Conservation (phyloP, 2,888 invertebrate genomes). For the Plagiodera versicolora region DNA sequence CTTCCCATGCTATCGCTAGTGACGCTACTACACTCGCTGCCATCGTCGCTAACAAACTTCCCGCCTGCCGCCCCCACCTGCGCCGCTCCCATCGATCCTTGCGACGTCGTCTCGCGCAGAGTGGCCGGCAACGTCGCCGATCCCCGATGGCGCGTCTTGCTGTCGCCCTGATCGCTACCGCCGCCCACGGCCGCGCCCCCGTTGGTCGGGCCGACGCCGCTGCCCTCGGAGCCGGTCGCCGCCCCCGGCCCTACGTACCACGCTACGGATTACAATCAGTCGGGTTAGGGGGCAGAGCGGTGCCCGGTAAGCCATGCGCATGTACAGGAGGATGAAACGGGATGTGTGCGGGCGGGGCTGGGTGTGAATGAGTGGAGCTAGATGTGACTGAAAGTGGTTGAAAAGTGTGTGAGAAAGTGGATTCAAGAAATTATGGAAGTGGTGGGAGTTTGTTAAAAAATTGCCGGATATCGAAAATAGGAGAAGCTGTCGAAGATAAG, state of each 20-base stretch:
- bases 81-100: slow-evolving; percentile 52
- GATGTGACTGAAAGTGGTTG: too few relatives aligned
- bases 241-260: slow-evolving; percentile 56
- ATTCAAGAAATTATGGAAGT: too few relatives aligned
- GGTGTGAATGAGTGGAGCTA: slow-evolving; percentile 1
- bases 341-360: slow-evolving; percentile 16
- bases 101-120: slow-evolving; percentile 58
- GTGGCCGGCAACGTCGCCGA: slow-evolving; percentile 69
- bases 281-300: slow-evolving; percentile 28
- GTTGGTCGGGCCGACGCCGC: slow-evolving; percentile 49
- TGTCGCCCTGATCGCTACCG: slow-evolving; percentile 57
- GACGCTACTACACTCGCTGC: slow-evolving; percentile 84
- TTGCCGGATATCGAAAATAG: too few relatives aligned
- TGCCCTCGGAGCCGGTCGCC: slow-evolving; percentile 50
- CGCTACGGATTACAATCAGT: slow-evolving; percentile 47
- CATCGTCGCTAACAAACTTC: slow-evolving; percentile 80
- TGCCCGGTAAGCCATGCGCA: slow-evolving; percentile 34
- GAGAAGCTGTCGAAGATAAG: too few relatives aligned
- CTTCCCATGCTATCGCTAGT: slow-evolving; percentile 80
- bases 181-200: slow-evolving; percentile 51
- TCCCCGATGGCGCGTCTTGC: slow-evolving; percentile 57
- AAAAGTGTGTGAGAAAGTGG: too few relatives aligned
- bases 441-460: too few relatives aligned
- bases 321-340: slow-evolving; percentile 24
- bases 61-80: slow-evolving; percentile 45